These are phyloP conservation scores for Pseudomyrmex cubaensis DNA, from an alignment of 1,140 invertebrate genomes.

Conservation along the genomic window DNA sequence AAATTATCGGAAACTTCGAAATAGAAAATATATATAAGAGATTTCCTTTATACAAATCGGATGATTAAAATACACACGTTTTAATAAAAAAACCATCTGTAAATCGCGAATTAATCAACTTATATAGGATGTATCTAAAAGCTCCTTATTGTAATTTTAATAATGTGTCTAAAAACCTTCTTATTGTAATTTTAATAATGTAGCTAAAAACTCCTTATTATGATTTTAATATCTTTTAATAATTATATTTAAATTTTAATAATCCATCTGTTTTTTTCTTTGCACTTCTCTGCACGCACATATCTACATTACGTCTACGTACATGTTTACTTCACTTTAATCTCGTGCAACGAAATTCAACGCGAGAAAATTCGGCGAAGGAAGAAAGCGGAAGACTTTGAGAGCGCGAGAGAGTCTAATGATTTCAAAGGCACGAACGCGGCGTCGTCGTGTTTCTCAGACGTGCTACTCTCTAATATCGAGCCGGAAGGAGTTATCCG, in stretches of 20 bases:
- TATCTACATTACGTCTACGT: not conserved
- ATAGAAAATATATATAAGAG: too few species aligned
- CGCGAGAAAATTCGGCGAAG: not conserved
- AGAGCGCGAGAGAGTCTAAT: not conserved
- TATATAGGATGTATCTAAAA: too few species aligned
- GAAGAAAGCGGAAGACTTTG: not conserved
- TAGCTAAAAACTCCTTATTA: not conserved
- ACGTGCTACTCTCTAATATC: constrained; percentile 66
- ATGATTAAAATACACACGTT: too few species aligned
- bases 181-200: not conserved
- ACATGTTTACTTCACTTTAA: not conserved
- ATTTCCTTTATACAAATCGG: too few species aligned
- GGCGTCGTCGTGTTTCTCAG: constrained; percentile 53
- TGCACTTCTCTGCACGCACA: too few species aligned
- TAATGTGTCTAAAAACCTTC: too few species aligned
- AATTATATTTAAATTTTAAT: not conserved
- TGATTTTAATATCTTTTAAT: not conserved
- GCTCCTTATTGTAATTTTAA: too few species aligned
- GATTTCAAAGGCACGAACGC: constrained; percentile 14
- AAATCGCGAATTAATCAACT: not conserved
- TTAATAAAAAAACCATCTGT: not conserved
- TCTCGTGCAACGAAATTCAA: not conserved
- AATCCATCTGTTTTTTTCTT: not conserved
- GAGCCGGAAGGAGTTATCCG: constrained; percentile 73
- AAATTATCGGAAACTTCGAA: too few species aligned